Evolutionary conservation across 2,888 invertebrate genomes (phyloP), one percentile per base, ranked within the genome.

Genomic region (Acrobasis repandana): DNA sequence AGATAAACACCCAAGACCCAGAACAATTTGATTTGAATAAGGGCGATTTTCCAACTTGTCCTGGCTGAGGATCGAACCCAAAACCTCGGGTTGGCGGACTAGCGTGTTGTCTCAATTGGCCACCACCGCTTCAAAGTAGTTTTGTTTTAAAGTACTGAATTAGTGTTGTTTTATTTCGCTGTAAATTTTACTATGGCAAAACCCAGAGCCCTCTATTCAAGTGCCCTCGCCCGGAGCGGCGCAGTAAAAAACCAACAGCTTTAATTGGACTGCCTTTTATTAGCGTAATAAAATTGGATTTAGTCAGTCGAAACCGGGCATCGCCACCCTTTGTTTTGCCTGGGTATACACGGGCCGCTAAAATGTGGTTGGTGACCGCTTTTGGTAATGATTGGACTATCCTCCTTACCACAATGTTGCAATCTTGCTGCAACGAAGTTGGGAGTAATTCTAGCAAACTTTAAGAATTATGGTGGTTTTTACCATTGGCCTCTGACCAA

Each of bases 191-290:
- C 75, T 73, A 67, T 74, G 70, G 83, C 81, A 77, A 20, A 14
- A 38, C 54, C 54, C 54, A 67, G 51, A 51, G 70, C 79, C 67
- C 85, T 82, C 73, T 63, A 75, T 69, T 79, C 68, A 65, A 88
- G 86, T 58, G 79, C 80, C 72, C 83, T 85, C 76, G 72, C 65
- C 66, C 66, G 63, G 75, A 76, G 82, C 75, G 76, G 70, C 73
- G 76, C 77, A 76, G 83, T 85, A 86, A 89, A 89, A 89, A 88
- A 82, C 80, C 81, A 79, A 78, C 77, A 69, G 77, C 79, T 85
- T 87, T 90, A 90, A 90, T 90, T 90, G 90, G 88, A 88, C 85
- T 83, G 87, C 83, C 81, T 88, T 90, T 90, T 90, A 89, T 89
- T 89, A 88, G 86, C 83, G 85, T 86, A 83, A 87, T 89, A 89